A percentile compares a stretch with the other conserved stretches of the same genome.
phyloP scores from a whole-genome alignment of 2,888 invertebrate genomes.

The Callosobruchus maculatus region DNA sequence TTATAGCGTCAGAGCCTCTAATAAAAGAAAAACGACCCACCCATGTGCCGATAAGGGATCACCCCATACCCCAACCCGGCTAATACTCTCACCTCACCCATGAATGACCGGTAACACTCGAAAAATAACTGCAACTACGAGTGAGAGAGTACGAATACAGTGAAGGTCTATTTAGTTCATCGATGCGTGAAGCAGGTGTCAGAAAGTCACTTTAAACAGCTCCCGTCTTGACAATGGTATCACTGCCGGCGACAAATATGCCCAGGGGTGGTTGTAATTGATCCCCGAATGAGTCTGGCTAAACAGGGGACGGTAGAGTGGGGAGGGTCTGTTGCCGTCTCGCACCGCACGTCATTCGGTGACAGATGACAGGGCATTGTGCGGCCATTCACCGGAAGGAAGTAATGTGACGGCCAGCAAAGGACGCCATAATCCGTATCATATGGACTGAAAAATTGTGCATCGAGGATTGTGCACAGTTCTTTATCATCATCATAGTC shows the following conservation, averaged over 20 bases:
- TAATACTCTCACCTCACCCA: slow-evolving; percentile 19
- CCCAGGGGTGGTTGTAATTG: slow-evolving; percentile 30
- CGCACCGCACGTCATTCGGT: not conserved
- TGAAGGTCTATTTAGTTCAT: slow-evolving; percentile 49
- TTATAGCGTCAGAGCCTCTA: not conserved
- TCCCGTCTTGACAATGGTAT: slow-evolving; percentile 21
- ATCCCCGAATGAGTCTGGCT: slow-evolving; percentile 31
- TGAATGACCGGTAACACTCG: slow-evolving; percentile 42
- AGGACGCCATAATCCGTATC: not conserved
- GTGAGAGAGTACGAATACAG: slow-evolving; percentile 34
- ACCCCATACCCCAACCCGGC: no score
- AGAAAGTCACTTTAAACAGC: slow-evolving; percentile 45
- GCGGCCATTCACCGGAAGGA: not conserved
- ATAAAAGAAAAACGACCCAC: slow-evolving; percentile 16
- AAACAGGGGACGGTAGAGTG: not conserved
- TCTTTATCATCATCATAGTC: no score
- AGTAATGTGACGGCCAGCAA: not conserved
- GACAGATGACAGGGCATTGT: not conserved
- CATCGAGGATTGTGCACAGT: not conserved
- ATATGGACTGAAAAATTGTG: not conserved
- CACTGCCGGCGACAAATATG: slow-evolving; percentile 42
- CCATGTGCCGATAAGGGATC: slow-evolving; percentile 22
- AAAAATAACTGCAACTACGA: slow-evolving; percentile 20
- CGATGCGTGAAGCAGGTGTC: slow-evolving; percentile 49
- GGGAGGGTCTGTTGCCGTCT: not conserved